Evolutionary conservation across 2,888 invertebrate genomes (phyloP).

Genomic region (Drosophila peninsularis): DNA sequence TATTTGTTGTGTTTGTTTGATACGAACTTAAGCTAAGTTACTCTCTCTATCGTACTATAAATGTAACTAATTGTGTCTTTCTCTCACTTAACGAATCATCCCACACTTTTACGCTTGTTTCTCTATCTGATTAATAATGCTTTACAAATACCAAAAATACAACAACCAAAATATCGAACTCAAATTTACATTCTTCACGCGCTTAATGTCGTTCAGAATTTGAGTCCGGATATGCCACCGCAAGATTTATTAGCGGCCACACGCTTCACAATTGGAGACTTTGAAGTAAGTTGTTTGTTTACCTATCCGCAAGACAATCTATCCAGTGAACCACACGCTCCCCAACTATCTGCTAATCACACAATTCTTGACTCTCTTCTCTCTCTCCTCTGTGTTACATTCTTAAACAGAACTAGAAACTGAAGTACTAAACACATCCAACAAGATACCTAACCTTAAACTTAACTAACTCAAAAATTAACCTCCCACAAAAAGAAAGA

Average conservation of each 20-base stretch:
- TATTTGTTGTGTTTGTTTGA: conserved; percentile 57
- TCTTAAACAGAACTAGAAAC: conserved; percentile 54
- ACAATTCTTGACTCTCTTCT: conserved; percentile 49
- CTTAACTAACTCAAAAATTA: conserved; percentile 37
- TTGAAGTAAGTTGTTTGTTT: conserved; percentile 88
- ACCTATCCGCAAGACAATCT: conserved; percentile 25
- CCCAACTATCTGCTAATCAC: conserved; percentile 55
- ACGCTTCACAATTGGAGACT: conserved; percentile 91
- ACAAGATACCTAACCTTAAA: conserved; percentile 36
- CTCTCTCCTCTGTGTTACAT: conserved; percentile 36
- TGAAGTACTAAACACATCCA: conserved; percentile 30
- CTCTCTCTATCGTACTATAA: conserved; percentile 36
- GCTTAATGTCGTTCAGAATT: conserved; percentile 85
- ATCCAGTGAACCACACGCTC: conserved; percentile 8
- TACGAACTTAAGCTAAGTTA: conserved; percentile 53
- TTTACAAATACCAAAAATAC: conserved; percentile 44
- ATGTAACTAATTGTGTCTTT: conserved; percentile 79
- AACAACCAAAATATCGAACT: conserved; percentile 26
- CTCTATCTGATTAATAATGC: conserved; percentile 53
- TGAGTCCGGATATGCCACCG: conserved; percentile 88
- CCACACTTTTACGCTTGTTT: conserved; percentile 65
- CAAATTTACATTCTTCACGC: conserved; percentile 54
- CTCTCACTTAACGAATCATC: conserved; percentile 63
- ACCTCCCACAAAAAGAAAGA: conserved; percentile 8
- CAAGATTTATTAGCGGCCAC: conserved; percentile 86